Evolutionary conservation across 30 jellyfish, hydroid and myxozoan species (phyloP).

Genomic region (Aurelia sp.): DNA sequence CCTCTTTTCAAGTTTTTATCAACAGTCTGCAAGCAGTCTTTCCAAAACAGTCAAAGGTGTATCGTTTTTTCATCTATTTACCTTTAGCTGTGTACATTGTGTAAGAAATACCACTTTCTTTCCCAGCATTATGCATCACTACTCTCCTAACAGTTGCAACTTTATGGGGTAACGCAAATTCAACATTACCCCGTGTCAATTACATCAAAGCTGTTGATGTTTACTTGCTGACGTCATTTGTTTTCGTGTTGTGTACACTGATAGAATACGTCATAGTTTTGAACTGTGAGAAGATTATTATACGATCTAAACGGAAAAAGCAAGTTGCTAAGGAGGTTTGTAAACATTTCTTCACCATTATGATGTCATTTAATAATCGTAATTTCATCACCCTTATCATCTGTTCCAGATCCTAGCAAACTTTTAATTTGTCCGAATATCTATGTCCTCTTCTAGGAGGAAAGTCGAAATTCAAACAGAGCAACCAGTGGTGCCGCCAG

Average conservation of each 20-base stretch:
- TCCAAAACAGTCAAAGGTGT: too few relatives aligned
- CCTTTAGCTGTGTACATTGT: too few relatives aligned
- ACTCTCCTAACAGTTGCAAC: constrained; percentile 81
- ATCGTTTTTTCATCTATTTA: too few relatives aligned
- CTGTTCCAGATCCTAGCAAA: too few relatives aligned
- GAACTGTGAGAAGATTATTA: constrained; percentile 61
- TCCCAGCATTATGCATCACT: constrained; percentile 75
- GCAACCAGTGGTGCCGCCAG: too few relatives aligned
- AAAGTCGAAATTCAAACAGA: too few relatives aligned
- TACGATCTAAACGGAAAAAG: constrained; percentile 31
- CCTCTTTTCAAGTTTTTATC: too few relatives aligned
- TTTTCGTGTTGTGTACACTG: constrained; percentile 77
- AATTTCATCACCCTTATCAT: too few relatives aligned
- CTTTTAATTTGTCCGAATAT: too few relatives aligned
- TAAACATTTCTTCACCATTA: not conserved
- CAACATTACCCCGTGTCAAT: constrained; percentile 82
- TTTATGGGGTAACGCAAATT: constrained; percentile 82
- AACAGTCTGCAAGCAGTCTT: too few relatives aligned
- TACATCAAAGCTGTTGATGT: constrained; percentile 90
- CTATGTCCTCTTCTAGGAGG: too few relatives aligned
- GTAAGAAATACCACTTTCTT: not conserved
- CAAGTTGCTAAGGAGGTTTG: constrained; percentile 16
- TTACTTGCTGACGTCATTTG: constrained; percentile 83
- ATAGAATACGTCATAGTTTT: constrained; percentile 74
- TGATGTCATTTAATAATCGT: not conserved